Base-by-base conservation (phyloP, 2,113 vertebrate genomes). In the Macroglossus sobrinus region DNA sequence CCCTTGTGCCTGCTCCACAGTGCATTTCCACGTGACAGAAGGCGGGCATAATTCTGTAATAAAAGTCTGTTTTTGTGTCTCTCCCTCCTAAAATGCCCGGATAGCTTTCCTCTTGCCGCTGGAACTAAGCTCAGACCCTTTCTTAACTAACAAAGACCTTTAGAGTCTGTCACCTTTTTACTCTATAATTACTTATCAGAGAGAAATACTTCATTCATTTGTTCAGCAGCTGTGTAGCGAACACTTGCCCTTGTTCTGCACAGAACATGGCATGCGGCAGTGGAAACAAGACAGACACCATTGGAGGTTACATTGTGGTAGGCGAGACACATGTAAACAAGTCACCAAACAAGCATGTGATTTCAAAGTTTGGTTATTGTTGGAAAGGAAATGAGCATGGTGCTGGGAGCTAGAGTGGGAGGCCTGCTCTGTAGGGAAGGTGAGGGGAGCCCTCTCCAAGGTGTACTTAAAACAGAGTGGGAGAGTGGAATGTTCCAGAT, bases 271-370 rank as follows among this genome's bases (percentile, higher is more conserved):
- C 0, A 26, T 10, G 18, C 3, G 28, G 2, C 43, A 21, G 4
- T 45, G 24, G 45, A 2, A 7, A 3, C 0, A 5, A 57, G 38
- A 15, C 5, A 12, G 28, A 28, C 0, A 2, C 66, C 1, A 0
- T 28, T 2, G 28, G 24, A 69, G 59, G 18, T 55, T 53, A 47
- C 7, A 28, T 2, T 55, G n/a, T 72, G 40, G 35, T n/a, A n/a
- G 78, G 30, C 4, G 13, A 71, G 38, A 59, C 53, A 86, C 43
- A 93, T 55, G 33, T 68, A 85, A 55, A 30, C 72, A 59, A 59
- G 45, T 71, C 55, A 76, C n/a, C 21, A 47, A 45, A 7, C 50
- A 71, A 28, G 57, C 10, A 12, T 1, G 26, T 16, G 5, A 47
- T 57, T 95, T 85, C 30, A 59, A 24, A n/a, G 53, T 86, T 45